phyloP scores from a whole-genome alignment of 1,140 invertebrate genomes.

The Drosophila orosa region DNA sequence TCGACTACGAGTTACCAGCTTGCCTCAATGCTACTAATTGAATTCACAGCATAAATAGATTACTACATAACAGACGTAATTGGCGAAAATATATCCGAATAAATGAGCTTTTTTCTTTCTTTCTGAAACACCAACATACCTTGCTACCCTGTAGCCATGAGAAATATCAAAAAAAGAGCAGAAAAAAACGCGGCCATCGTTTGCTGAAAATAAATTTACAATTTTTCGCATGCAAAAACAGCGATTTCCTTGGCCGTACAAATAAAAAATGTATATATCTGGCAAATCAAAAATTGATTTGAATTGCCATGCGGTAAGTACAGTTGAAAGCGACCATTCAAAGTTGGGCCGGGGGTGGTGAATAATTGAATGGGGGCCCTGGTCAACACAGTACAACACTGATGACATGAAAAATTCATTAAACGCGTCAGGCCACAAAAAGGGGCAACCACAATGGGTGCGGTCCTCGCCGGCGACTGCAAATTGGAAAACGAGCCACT shows the following conservation, averaged over 20 bases:
- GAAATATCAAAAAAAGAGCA: conserved; percentile 10
- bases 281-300: conserved; percentile 80
- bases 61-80: neutral
- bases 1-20: conserved; percentile 24
- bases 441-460: conserved; percentile 46
- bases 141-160: neutral
- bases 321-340: conserved; percentile 51
- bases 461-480: conserved; percentile 26
- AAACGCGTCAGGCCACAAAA: conserved; percentile 72
- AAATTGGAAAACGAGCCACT: conserved; percentile 41
- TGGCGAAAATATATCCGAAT: neutral
- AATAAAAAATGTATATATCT: conserved; percentile 55
- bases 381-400: conserved; percentile 33
- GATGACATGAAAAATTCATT: conserved; percentile 76
- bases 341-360: conserved; percentile 15
- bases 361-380: conserved; percentile 48
- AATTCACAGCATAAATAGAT: conserved; percentile 5
- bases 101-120: neutral
- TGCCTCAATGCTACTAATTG: neutral
- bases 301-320: conserved; percentile 75
- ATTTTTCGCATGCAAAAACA: conserved; percentile 49
- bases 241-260: conserved; percentile 24
- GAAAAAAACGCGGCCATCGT: neutral
- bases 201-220: conserved; percentile 55
- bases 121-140: neutral